A percentile compares a stretch with the other conserved stretches of the same genome.
Evolutionary conservation across 35 echinoderm and acorn worm genomes (phyloP).

Genomic region (Amphiura filiformis): DNA sequence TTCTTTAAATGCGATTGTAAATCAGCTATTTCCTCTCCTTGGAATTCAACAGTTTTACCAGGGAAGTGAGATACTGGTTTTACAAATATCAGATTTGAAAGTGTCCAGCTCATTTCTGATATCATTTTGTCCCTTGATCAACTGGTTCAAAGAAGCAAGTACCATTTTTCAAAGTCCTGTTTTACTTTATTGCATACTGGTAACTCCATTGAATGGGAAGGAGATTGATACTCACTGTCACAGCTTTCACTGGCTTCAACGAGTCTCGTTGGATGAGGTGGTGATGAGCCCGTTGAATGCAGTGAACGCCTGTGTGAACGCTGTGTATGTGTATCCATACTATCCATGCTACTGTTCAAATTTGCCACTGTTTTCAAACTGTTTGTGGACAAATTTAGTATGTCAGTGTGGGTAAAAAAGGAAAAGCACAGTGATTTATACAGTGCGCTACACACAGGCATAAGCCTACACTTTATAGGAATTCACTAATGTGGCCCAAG

Average conservation of each 20-base stretch:
- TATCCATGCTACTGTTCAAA: neutral
- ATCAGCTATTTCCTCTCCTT: no score
- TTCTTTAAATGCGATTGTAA: no score
- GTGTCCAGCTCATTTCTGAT: no score
- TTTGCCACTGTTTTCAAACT: neutral
- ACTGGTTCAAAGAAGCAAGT: neutral
- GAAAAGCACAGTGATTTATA: no score
- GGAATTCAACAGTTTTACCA: no score
- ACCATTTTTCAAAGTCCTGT: neutral
- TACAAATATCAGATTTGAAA: neutral
- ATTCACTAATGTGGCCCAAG: no score
- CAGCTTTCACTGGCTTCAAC: neutral
- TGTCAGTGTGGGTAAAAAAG: no score
- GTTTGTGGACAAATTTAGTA: neutral
- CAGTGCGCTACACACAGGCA: no score
- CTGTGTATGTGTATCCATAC: neutral
- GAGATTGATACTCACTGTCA: neutral
- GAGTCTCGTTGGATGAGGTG: neutral
- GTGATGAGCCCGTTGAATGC: neutral
- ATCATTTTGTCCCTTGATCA: neutral
- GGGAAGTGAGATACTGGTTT: no score
- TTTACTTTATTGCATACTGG: neutral
- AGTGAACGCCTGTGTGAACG: neutral
- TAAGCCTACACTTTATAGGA: no score
- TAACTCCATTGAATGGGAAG: neutral